Base-by-base conservation (phyloP, 2,113 vertebrate genomes). In the Chaenogobius annularis region DNA sequence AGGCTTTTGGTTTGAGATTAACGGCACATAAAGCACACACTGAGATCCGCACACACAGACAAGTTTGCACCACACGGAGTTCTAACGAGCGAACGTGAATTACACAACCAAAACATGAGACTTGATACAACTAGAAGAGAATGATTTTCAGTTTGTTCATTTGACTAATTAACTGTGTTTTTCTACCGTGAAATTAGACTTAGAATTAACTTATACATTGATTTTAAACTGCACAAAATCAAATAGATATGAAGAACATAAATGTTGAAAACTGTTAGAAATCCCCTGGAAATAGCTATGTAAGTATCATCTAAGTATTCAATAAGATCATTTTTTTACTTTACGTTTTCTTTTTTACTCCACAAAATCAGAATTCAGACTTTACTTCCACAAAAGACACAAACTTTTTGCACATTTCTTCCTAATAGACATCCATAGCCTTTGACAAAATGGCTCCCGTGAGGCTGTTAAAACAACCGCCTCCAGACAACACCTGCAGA, bases 371-470 rank as follows among this genome's bases (percentile, higher is more conserved):
- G n/a, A 55, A 50, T 17, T 50, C 7, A 50, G 47, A 17, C 47
- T 17, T 55, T 55, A 1, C 4, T 22, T 3, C 55, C 11, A 22
- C 68, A 47, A 79, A 8, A 26, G 62, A 44, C 0, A 81, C 46
- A 70, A 67, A 58, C 26, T 23, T 61, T 74, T 13, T n/a, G 66
- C 37, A 15, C 67, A 77, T 84, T 85, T 86, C 73, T 58, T 79
- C 73, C 80, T 78, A 73, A 68, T 48, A 85, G 56, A 73, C 77
- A 71, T 74, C 65, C 26, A 35, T 88, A 81, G 85, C 87, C 79
- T 87, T 75, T 83, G 69, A 66, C 20, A 3, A 68, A 80, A 78
- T 66, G 48, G 68, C 35, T 76, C 75, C 80, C 44, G 37, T 7
- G 72, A 68, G 73, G 70, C 58, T 52, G 72, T 70, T 86, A 59